phyloP scores from a whole-genome alignment of 2,888 invertebrate genomes.

The Pollenia labialis region DNA sequence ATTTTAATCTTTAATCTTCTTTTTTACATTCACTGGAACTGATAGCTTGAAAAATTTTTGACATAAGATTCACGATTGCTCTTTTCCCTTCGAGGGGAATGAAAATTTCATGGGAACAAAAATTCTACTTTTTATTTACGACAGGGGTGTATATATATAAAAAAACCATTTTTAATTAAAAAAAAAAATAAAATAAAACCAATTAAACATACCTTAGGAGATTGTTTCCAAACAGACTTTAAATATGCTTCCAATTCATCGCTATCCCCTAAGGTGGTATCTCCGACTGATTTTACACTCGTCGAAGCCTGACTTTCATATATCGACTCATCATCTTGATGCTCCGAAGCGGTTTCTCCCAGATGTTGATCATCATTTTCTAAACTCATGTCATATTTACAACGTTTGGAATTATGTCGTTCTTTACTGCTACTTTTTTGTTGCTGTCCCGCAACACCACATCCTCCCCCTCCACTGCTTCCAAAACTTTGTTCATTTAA shows the following conservation, averaged over 20 bases:
- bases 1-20: too few species aligned
- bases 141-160: too few species aligned
- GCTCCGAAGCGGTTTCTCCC: slow-evolving; percentile 25
- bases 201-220: slow-evolving; percentile 78
- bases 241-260: slow-evolving; percentile 73
- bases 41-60: too few species aligned
- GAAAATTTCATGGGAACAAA: too few species aligned
- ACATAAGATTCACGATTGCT: too few species aligned
- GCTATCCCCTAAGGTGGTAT: slow-evolving; percentile 54
- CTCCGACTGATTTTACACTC: slow-evolving; percentile 49
- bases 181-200: too few species aligned
- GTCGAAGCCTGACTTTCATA: slow-evolving; percentile 55
- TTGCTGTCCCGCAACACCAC: not conserved
- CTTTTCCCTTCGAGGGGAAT: too few species aligned
- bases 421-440: slow-evolving; percentile 47
- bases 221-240: slow-evolving; percentile 76
- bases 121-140: too few species aligned
- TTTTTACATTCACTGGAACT: too few species aligned
- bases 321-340: slow-evolving; percentile 53
- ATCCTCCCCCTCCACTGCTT: slow-evolving; percentile 11
- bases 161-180: too few species aligned
- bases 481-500: slow-evolving; percentile 65
- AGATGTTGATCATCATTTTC: slow-evolving; percentile 53
- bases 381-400: slow-evolving; percentile 40
- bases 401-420: slow-evolving; percentile 40